These are phyloP conservation scores for Aldrovandia affinis DNA, from an alignment of 2,797 vertebrate species.

Conservation along the genomic window DNA sequence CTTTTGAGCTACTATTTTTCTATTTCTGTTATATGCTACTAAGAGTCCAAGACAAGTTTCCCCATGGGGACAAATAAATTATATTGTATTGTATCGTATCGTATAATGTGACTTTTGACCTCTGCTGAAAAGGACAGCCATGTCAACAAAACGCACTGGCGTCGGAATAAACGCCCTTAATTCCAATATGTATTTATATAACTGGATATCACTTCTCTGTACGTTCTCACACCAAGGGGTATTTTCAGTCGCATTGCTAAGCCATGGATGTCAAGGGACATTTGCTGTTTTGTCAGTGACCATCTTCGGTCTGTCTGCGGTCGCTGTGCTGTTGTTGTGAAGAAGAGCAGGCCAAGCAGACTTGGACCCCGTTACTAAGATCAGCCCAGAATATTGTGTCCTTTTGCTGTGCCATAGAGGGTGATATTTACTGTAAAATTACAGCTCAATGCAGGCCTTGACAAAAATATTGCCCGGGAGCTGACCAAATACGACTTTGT, in stretches of 20 bases:
- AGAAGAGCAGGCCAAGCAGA: background rate
- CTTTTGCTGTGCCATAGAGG: conserved; percentile 6
- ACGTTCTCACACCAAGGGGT: background rate
- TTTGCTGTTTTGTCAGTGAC: conserved; percentile 4
- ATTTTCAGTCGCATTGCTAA: background rate
- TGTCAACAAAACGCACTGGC: background rate
- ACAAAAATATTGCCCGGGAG: background rate
- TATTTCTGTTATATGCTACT: too few relatives aligned
- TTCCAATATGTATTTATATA: conserved; percentile 11
- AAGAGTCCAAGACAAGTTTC: too few relatives aligned
- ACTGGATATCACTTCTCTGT: background rate
- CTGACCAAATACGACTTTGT: background rate
- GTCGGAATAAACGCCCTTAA: background rate
- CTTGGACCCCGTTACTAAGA: too few relatives aligned
- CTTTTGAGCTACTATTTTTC: too few relatives aligned
- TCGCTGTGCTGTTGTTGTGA: conserved; percentile 1
- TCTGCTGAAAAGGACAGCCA: background rate
- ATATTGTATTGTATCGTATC: too few relatives aligned
- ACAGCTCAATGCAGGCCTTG: background rate
- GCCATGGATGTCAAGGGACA: background rate
- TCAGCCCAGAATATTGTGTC: background rate
- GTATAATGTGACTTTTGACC: background rate
- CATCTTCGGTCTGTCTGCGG: background rate
- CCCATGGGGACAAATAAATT: too few relatives aligned
- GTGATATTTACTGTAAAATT: conserved; percentile 10